phyloP scores from a whole-genome alignment of 1,140 invertebrate genomes.

The Drosophila teissieri region DNA sequence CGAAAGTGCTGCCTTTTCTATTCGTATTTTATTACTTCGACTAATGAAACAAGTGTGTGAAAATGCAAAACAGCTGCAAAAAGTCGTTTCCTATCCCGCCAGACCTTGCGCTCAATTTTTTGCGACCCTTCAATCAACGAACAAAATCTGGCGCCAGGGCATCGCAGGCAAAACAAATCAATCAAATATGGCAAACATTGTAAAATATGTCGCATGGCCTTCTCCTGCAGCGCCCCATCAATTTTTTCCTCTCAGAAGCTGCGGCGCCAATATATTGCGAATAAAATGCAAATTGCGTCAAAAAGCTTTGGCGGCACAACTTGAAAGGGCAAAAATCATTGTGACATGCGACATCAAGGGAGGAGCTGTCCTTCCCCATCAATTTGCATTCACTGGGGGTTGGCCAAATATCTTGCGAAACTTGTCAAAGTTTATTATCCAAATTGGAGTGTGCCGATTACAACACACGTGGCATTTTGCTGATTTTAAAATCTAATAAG shows the following conservation, averaged over 20 bases:
- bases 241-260: slow-evolving; percentile 52
- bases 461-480: not conserved
- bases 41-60: slow-evolving; percentile 56
- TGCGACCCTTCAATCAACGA: slow-evolving; percentile 46
- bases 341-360: slow-evolving; percentile 71
- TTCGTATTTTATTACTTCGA: slow-evolving; percentile 2
- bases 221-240: slow-evolving; percentile 3
- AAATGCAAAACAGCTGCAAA: slow-evolving; percentile 63
- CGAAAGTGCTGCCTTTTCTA: slow-evolving; percentile 1
- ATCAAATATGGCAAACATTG: slow-evolving; percentile 64
- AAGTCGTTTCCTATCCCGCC: slow-evolving; percentile 12
- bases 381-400: slow-evolving; percentile 24
- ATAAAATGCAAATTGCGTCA: slow-evolving; percentile 71
- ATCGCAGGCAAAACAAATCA: slow-evolving; percentile 78
- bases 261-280: slow-evolving; percentile 53
- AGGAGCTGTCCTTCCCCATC: slow-evolving; percentile 23
- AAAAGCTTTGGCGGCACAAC: slow-evolving; percentile 67
- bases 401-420: slow-evolving; percentile 36
- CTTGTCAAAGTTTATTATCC: slow-evolving; percentile 27
- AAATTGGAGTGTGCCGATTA: slow-evolving; percentile 18
- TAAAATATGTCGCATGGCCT: slow-evolving; percentile 56
- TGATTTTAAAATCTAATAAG: not conserved
- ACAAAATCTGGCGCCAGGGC: slow-evolving; percentile 55
- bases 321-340: slow-evolving; percentile 66
- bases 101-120: slow-evolving; percentile 53